Evolutionary conservation across 2,113 vertebrate species (phyloP), one percentile per base, ranked within the genome.

Genomic region (Clarias gariepinus): DNA sequence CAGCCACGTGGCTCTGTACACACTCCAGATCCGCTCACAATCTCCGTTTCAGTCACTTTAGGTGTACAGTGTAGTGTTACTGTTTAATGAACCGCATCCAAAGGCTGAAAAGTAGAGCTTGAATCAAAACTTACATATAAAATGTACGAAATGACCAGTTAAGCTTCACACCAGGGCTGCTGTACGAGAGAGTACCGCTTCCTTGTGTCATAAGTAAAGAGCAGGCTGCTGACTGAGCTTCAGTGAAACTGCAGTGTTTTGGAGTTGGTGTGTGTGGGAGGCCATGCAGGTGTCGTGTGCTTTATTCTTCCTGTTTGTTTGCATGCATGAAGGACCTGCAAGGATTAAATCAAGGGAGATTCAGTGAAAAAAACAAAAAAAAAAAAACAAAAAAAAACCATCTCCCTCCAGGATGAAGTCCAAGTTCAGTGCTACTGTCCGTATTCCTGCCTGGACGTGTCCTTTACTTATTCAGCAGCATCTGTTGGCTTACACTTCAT

Each of bases 1-100:
- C 87, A 78, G 90, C 90, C 91, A 92, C 86, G 83, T 92, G 87
- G 88, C 88, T 89, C 73, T 71, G 28, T 87, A 66, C 84, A 89
- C 41, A 60, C 55, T 68, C 36, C 53, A 73, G 79, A 84, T 41
- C 57, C 19, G 52, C 69, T 82, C 9, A 36, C 5, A 47, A 86
- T 81, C 83, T 86, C 76, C 80, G 69, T 89, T 82, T 83, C 60
- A 86, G 69, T 53, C 36, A 74, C 71, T 52, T 58, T 33, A 9
- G 21, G 1, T 58, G 21, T 12, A 19, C 77, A 30, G n/a, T 16
- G 25, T 3, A 15, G 25, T 47, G 47, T 47, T 47, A 8, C 47
- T 47, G 47, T 30, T 78, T 23, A 74, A 25, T 23, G 7, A 74
- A 19, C 69, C 23, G 9, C 7, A 71, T 71, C 30, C 18, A 21